These are phyloP conservation scores for Xiphophorus hellerii DNA, from an alignment of 2,113 vertebrate species.

Conservation along the genomic window DNA sequence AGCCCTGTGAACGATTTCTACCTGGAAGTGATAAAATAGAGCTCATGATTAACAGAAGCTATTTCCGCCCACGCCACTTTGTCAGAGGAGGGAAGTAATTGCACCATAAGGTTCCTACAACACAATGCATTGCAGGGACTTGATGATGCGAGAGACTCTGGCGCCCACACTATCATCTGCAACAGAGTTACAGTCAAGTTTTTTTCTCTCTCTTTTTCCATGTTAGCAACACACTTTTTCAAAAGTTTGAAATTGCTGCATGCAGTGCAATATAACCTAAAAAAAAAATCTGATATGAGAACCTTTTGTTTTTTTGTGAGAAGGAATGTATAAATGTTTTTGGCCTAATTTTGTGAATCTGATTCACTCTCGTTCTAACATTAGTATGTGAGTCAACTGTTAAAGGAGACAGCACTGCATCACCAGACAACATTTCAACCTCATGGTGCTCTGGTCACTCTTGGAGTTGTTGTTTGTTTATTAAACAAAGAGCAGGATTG, in stretches of 20 bases:
- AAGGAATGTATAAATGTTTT: background rate
- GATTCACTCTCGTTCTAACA: background rate
- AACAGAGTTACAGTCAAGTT: slow-evolving; percentile 9
- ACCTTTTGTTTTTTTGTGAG: background rate
- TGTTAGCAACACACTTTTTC: background rate
- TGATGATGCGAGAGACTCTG: slow-evolving; percentile 73
- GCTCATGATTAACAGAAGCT: slow-evolving; percentile 79
- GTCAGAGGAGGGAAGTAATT: slow-evolving; percentile 71
- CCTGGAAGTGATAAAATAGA: slow-evolving; percentile 76
- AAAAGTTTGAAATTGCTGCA: slow-evolving; percentile 38
- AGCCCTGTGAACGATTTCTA: slow-evolving; percentile 50
- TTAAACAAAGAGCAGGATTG: background rate
- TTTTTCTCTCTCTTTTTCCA: background rate
- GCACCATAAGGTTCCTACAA: slow-evolving; percentile 69
- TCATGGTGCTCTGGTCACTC: background rate
- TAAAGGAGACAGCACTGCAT: slow-evolving; percentile 6
- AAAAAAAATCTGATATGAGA: background rate
- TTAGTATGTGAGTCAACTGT: slow-evolving; percentile 23
- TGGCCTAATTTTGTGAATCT: background rate
- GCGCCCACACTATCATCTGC: slow-evolving; percentile 72
- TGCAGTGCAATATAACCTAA: slow-evolving; percentile 11
- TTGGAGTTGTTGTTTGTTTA: background rate
- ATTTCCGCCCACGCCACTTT: slow-evolving; percentile 69
- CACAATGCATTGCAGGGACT: slow-evolving; percentile 67
- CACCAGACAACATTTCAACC: slow-evolving; percentile 14